These are phyloP conservation scores for Neria commutata DNA, from an alignment of 2,888 invertebrate species.

Conservation along the genomic window DNA sequence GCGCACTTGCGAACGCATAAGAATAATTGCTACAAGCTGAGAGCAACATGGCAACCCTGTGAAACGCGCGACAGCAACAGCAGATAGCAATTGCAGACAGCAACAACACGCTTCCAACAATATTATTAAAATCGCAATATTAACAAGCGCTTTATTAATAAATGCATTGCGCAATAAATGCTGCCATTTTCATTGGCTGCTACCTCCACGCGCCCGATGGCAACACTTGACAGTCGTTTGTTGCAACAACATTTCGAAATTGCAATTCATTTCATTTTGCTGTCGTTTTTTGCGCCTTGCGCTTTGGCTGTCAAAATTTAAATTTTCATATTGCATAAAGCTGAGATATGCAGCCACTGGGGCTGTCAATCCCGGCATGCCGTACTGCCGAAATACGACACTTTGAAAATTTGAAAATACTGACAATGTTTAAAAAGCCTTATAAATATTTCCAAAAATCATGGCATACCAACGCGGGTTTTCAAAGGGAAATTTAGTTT, in stretches of 20 bases:
- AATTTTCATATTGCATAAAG: not conserved
- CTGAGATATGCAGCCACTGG: not conserved
- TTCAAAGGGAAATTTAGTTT: no score
- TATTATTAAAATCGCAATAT: not conserved
- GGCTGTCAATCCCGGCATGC: no score
- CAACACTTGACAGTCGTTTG: no score
- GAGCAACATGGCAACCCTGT: not conserved
- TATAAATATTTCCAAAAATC: no score
- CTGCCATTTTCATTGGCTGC: not conserved
- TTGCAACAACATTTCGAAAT: not conserved
- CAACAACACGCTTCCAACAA: not conserved
- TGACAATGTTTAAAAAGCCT: no score
- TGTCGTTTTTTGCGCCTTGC: not conserved
- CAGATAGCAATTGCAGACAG: not conserved
- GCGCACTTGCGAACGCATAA: not conserved
- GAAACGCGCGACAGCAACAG: not conserved
- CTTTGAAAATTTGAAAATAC: no score
- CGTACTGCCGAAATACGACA: no score
- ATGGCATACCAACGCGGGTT: no score
- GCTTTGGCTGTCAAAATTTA: not conserved
- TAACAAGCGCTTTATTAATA: not conserved
- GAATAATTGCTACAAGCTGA: not conserved
- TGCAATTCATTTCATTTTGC: not conserved
- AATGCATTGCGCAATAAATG: not conserved
- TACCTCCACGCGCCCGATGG: no score